A percentile compares a stretch with the other conserved stretches of the same genome.
Evolutionary conservation across 2,797 vertebrate genomes (phyloP).

Genomic region (Characodon lateralis): DNA sequence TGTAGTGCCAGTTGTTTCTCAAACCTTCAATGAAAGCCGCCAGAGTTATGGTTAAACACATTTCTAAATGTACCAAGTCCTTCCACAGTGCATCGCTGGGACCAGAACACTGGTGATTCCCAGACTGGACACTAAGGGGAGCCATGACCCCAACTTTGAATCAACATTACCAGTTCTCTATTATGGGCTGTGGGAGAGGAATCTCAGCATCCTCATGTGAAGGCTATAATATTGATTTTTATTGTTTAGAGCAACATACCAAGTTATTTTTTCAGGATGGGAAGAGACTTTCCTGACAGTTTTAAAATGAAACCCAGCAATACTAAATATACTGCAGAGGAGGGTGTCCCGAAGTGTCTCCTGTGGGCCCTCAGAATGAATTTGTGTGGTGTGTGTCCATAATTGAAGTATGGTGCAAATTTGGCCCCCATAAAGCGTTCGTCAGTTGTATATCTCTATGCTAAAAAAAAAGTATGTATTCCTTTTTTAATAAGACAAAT

Average conservation of each 20-base stretch:
- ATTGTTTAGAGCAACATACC: background rate
- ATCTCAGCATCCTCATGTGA: background rate
- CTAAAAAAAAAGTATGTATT: too few species aligned
- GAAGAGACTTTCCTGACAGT: too few species aligned
- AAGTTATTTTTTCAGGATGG: background rate
- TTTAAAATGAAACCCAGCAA: too few species aligned
- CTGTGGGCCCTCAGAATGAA: background rate
- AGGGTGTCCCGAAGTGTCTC: background rate
- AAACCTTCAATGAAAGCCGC: background rate
- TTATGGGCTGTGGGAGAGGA: background rate
- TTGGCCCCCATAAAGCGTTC: background rate
- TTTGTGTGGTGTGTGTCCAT: background rate
- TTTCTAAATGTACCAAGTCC: background rate
- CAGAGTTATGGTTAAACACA: background rate
- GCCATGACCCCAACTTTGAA: conserved; percentile 11
- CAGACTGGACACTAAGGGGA: conserved; percentile 43
- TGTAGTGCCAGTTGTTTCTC: background rate
- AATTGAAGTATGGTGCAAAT: background rate
- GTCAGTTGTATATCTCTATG: too few species aligned
- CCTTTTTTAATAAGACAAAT: too few species aligned
- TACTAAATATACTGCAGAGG: background rate
- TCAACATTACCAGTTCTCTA: background rate
- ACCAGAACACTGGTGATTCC: background rate
- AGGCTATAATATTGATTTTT: background rate
- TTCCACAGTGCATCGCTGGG: background rate